Evolutionary conservation across 2,888 invertebrate species (phyloP).

Genomic region (Gandaritis pyraliata): DNA sequence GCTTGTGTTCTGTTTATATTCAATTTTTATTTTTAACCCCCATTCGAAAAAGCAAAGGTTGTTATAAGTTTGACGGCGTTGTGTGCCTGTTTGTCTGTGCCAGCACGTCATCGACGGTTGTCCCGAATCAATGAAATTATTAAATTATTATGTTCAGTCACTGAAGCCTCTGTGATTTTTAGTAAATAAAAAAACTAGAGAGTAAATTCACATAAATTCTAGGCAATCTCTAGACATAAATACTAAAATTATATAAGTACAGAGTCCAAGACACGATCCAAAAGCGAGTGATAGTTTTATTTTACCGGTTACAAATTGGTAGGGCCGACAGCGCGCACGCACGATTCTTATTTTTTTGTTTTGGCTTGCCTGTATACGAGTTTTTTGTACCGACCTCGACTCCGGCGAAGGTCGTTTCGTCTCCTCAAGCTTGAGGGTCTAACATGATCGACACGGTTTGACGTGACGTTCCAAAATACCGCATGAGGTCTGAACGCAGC

Average conservation of each 20-base stretch:
- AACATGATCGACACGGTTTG: conserved; percentile 22
- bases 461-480: not conserved
- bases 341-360: conserved; percentile 53
- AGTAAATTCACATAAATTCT: too few relatives aligned
- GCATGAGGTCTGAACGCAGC: not conserved
- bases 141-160: too few relatives aligned
- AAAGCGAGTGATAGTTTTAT: conserved; percentile 48
- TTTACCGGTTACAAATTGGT: conserved; percentile 71
- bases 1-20: too few relatives aligned
- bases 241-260: conserved; percentile 13
- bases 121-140: too few relatives aligned
- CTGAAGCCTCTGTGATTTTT: too few relatives aligned
- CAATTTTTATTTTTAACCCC: too few relatives aligned
- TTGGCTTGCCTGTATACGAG: conserved; percentile 44
- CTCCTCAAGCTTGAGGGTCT: not conserved
- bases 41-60: too few relatives aligned
- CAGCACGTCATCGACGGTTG: too few relatives aligned
- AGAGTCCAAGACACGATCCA: conserved; percentile 21
- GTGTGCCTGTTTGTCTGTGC: too few relatives aligned
- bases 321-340: conserved; percentile 60
- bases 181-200: too few relatives aligned
- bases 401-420: conserved; percentile 52
- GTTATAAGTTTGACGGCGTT: too few relatives aligned
- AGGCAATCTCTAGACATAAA: too few relatives aligned
- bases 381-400: conserved; percentile 61